Percentiles rank a stretch among this genome's conserved stretches.
phyloP scores from a whole-genome alignment of 2,888 invertebrate genomes.

The Drosophila mulleri region DNA sequence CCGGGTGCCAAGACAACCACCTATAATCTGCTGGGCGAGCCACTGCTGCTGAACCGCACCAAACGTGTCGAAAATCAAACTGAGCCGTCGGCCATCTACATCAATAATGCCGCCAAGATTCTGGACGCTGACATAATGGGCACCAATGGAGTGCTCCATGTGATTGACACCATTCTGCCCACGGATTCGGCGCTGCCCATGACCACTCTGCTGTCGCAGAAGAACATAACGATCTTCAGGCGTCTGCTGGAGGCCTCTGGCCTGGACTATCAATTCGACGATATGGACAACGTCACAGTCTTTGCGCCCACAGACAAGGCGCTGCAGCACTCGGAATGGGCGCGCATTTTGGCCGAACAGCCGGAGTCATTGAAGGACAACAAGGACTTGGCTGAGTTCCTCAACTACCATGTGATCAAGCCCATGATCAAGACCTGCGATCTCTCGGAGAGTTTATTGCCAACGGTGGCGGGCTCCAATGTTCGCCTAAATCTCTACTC shows the following conservation, averaged over 20 bases:
- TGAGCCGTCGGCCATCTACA: conserved; percentile 84
- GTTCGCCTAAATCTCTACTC: conserved; percentile 88
- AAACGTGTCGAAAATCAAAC: conserved; percentile 85
- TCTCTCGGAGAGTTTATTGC: conserved; percentile 86
- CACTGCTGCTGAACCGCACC: conserved; percentile 83
- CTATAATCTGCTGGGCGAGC: conserved; percentile 84
- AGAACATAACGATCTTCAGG: conserved; percentile 88
- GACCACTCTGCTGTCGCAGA: conserved; percentile 86
- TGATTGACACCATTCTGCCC: conserved; percentile 88
- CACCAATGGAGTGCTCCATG: conserved; percentile 90
- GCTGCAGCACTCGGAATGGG: conserved; percentile 86
- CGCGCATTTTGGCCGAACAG: conserved; percentile 80
- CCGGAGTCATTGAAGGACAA: conserved; percentile 82
- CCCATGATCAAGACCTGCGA: conserved; percentile 87
- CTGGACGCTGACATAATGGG: conserved; percentile 88
- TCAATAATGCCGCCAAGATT: conserved; percentile 87
- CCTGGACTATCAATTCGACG: conserved; percentile 86
- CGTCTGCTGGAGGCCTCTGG: conserved; percentile 86
- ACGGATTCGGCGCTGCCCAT: conserved; percentile 86
- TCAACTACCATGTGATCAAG: conserved; percentile 88
- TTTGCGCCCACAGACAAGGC: conserved; percentile 89
- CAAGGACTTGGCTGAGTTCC: conserved; percentile 86
- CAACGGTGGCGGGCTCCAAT: conserved; percentile 86
- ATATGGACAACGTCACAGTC: conserved; percentile 87
- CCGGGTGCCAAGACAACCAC: conserved; percentile 84